phyloP scores from a whole-genome alignment of 2,113 vertebrate genomes.

The Heliornis fulica region DNA sequence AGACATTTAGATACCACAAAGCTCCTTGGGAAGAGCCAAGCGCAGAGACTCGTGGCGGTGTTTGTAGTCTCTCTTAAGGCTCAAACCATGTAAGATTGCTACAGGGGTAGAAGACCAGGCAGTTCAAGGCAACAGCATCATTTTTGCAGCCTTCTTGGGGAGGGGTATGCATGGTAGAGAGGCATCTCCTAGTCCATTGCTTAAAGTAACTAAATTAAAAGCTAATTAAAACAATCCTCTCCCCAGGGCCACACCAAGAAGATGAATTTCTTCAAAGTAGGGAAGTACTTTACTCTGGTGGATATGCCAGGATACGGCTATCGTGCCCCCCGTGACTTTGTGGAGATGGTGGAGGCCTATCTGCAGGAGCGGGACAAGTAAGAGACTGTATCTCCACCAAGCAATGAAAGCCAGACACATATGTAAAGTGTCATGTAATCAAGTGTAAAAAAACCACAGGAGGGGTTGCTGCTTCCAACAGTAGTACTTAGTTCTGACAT shows the following conservation, averaged over 20 bases:
- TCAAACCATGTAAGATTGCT: not conserved
- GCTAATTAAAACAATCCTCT: not conserved
- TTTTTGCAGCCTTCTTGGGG: not conserved
- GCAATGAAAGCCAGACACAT: not conserved
- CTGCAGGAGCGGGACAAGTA: slow-evolving; percentile 86
- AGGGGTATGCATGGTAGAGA: accelerated
- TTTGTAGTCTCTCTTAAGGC: not conserved
- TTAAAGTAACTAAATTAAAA: not conserved
- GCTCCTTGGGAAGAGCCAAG: not conserved
- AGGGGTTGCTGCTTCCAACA: not conserved
- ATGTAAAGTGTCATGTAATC: accelerated
- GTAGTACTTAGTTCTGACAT: not conserved
- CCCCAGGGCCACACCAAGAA: slow-evolving; percentile 94
- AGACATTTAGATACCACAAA: accelerated
- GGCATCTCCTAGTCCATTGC: not conserved
- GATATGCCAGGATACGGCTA: slow-evolving; percentile 98
- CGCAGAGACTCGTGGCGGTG: not conserved
- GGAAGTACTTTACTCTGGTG: slow-evolving; percentile 86
- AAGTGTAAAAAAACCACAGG: not conserved
- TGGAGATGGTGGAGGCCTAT: slow-evolving; percentile 93
- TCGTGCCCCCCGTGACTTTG: slow-evolving; percentile 86
- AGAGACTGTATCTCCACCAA: not conserved
- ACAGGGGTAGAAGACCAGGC: not conserved
- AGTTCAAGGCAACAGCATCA: not conserved
- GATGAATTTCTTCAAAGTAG: slow-evolving; percentile 95